phyloP scores from a whole-genome alignment of 1,140 invertebrate species.

The Phymorhynchus buccinoides region DNA sequence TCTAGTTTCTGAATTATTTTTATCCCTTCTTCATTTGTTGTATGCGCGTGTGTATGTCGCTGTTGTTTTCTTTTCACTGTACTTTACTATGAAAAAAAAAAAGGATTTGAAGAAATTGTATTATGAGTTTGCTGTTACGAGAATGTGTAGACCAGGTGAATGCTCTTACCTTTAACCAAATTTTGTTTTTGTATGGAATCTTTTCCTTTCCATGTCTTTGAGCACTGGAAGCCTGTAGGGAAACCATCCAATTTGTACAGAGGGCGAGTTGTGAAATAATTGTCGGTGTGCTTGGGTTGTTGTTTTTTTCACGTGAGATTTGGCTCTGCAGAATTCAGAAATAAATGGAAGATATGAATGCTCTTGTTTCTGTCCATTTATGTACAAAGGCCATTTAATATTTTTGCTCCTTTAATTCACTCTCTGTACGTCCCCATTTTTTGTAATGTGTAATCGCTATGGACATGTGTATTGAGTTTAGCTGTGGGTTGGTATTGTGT shows the following conservation, averaged over 20 bases:
- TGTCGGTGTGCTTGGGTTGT: slow-evolving; percentile 29
- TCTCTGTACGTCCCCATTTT: slow-evolving; percentile 31
- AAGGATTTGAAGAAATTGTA: not conserved
- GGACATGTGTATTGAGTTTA: slow-evolving; percentile 33
- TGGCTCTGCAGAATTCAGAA: slow-evolving; percentile 21
- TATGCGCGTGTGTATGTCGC: not conserved
- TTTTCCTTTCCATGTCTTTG: slow-evolving; percentile 2
- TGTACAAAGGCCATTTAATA: slow-evolving; percentile 39
- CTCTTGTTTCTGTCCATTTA: slow-evolving; percentile 37
- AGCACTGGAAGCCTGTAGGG: not conserved
- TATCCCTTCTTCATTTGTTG: not conserved
- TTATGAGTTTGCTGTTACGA: not conserved
- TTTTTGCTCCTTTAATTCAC: slow-evolving; percentile 34
- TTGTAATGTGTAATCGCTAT: slow-evolving; percentile 34
- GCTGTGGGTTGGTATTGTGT: slow-evolving; percentile 41
- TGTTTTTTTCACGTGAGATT: slow-evolving; percentile 24
- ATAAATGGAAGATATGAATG: slow-evolving; percentile 34
- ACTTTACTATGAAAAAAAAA: not conserved
- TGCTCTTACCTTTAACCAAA: not conserved
- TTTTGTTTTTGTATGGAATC: not conserved
- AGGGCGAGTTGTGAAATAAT: slow-evolving; percentile 26
- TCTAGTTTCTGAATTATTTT: not conserved
- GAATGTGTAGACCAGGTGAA: slow-evolving; percentile 4
- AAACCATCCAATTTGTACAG: slow-evolving; percentile 32
- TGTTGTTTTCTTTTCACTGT: not conserved